A percentile compares a stretch with the other conserved stretches of the same genome.
These are phyloP conservation scores for Hirudo medicinalis DNA, from an alignment of 1,140 invertebrate species.

Conservation along the genomic window DNA sequence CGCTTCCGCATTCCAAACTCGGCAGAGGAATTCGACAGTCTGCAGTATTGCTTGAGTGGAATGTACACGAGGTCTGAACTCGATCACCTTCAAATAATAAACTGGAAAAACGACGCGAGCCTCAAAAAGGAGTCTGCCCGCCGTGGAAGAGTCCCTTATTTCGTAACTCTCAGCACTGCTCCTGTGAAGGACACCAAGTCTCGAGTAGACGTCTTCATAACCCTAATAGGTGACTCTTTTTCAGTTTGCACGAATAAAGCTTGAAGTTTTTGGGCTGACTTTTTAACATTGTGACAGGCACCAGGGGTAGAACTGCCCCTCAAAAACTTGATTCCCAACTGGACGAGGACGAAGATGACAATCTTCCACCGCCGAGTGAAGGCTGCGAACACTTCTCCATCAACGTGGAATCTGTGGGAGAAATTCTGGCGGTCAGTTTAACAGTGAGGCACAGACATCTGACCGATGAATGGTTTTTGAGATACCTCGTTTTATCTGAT, in stretches of 20 bases:
- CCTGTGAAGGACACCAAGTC: constrained; percentile 17
- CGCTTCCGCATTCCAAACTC: constrained; percentile 18
- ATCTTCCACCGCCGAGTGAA: constrained; percentile 5
- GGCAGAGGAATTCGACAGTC: constrained; percentile 18
- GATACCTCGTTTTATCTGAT: constrained; percentile 18
- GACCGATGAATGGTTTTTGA: constrained; percentile 21
- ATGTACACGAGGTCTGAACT: constrained; percentile 22
- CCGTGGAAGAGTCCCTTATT: constrained; percentile 9
- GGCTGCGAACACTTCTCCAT: constrained; percentile 15
- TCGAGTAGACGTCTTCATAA: constrained; percentile 21
- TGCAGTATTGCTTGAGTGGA: constrained; percentile 12
- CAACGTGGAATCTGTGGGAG: constrained; percentile 19
- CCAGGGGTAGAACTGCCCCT: constrained; percentile 16
- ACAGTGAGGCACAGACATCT: constrained; percentile 20
- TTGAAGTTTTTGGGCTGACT: not conserved
- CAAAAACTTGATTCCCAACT: constrained; percentile 16
- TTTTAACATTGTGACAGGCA: constrained; percentile 7
- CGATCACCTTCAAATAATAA: constrained; percentile 6
- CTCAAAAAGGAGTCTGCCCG: constrained; percentile 4
- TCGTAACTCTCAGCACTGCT: constrained; percentile 17
- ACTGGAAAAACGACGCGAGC: constrained; percentile 10
- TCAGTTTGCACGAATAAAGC: no score
- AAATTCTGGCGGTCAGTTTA: constrained; percentile 18
- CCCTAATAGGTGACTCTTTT: constrained; percentile 16
- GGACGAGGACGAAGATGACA: constrained; percentile 17